These are phyloP conservation scores for Gambusia holbrooki DNA, from an alignment of 2,113 vertebrate species.

Conservation along the genomic window DNA sequence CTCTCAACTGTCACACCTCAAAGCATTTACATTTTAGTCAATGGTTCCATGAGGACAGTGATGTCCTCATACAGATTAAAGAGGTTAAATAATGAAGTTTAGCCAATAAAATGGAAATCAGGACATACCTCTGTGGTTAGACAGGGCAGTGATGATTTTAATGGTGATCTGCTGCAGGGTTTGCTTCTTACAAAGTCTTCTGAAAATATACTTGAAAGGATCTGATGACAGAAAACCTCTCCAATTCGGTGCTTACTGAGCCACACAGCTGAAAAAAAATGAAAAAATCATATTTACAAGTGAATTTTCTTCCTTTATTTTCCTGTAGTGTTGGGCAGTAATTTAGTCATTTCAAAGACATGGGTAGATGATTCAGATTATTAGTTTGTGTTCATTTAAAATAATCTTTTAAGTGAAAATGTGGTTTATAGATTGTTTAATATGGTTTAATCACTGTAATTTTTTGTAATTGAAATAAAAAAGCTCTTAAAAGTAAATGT, in stretches of 20 bases:
- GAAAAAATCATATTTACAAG: neutral
- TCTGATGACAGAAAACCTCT: neutral
- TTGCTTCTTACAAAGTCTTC: neutral
- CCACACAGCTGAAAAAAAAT: neutral
- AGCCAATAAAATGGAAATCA: neutral
- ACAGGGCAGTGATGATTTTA: neutral
- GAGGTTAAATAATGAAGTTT: neutral
- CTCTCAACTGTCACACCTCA: too few species aligned
- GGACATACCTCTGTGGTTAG: neutral
- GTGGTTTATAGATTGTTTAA: neutral
- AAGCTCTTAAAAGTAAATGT: too few species aligned
- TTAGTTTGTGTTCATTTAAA: too few species aligned
- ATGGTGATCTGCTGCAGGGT: neutral
- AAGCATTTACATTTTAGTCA: too few species aligned
- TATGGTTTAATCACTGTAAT: too few species aligned
- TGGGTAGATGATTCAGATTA: too few species aligned
- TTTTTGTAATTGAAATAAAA: too few species aligned
- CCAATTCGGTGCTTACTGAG: neutral
- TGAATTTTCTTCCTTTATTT: neutral
- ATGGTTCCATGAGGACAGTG: too few species aligned
- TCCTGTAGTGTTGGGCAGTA: too few species aligned
- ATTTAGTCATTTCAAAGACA: too few species aligned
- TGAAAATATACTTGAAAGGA: neutral
- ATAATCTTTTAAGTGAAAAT: too few species aligned
- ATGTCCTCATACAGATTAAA: too few species aligned